phyloP scores from a whole-genome alignment of 2,888 invertebrate genomes.

The Clostera curtula region DNA sequence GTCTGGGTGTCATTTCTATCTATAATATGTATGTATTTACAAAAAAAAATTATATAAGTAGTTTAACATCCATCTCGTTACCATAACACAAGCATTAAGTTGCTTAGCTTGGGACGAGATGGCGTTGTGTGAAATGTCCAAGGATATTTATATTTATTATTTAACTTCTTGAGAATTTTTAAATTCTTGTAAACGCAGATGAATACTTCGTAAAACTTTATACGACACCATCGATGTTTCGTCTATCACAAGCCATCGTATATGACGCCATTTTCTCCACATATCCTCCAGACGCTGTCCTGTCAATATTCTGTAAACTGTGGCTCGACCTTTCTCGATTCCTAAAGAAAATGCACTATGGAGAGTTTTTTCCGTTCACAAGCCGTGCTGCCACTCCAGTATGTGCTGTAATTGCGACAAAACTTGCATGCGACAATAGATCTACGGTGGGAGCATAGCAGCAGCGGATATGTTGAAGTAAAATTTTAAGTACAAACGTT shows the following conservation, averaged over 20 bases:
- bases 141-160: too few relatives aligned
- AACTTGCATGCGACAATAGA: conserved; percentile 11
- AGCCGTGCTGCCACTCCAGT: conserved; percentile 20
- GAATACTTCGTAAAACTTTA: conserved; percentile 22
- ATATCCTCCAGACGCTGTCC: conserved; percentile 15
- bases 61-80: too few relatives aligned
- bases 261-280: conserved; percentile 23
- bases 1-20: too few relatives aligned
- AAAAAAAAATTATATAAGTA: too few relatives aligned
- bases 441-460: conserved; percentile 16
- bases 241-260: conserved; percentile 22
- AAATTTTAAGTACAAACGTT: conserved; percentile 21
- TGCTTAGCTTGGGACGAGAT: too few relatives aligned
- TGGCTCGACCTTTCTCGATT: conserved; percentile 21
- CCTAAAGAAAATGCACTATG: conserved; percentile 18
- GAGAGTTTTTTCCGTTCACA: conserved; percentile 17
- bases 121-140: too few relatives aligned
- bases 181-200: conserved; percentile 5
- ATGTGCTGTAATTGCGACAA: conserved; percentile 18
- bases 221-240: conserved; percentile 28
- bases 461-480: conserved; percentile 23
- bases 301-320: conserved; percentile 10
- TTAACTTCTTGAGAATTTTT: too few relatives aligned
- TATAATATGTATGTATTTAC: too few relatives aligned
- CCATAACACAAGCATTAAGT: too few relatives aligned